These are phyloP conservation scores for Dichetophora obliterata DNA, from an alignment of 2,888 invertebrate species.

Conservation along the genomic window DNA sequence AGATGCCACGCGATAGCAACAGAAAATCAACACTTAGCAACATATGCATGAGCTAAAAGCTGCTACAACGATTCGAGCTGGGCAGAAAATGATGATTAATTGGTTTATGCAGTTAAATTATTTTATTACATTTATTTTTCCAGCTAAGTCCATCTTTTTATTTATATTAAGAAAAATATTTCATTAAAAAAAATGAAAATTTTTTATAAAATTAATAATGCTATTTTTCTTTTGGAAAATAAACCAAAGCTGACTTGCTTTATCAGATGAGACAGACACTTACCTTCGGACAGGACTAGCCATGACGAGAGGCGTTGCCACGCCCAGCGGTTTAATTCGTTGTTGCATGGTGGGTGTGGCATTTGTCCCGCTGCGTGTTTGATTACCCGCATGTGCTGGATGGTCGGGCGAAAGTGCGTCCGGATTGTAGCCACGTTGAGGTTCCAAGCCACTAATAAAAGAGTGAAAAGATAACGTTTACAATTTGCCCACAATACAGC, in stretches of 20 bases:
- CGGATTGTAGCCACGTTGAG: constrained; percentile 75
- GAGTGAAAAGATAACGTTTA: neutral
- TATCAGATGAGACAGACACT: too few relatives aligned
- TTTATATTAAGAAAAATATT: constrained; percentile 31
- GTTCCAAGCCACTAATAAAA: constrained; percentile 73
- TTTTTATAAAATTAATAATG: constrained; percentile 26
- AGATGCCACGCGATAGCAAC: neutral
- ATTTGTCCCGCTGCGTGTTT: constrained; percentile 71
- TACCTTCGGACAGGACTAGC: constrained; percentile 91
- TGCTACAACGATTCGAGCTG: constrained; percentile 6
- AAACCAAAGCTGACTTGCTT: too few relatives aligned
- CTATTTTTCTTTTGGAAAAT: constrained; percentile 17
- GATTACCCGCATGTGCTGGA: constrained; percentile 68
- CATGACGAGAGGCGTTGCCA: constrained; percentile 89
- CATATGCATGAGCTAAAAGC: neutral
- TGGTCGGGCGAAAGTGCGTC: constrained; percentile 75
- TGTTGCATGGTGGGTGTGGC: constrained; percentile 90
- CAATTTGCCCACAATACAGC: neutral
- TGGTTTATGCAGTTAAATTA: constrained; percentile 48
- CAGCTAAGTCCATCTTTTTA: constrained; percentile 54
- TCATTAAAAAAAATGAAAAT: constrained; percentile 32
- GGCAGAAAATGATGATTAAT: neutral
- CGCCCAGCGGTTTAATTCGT: constrained; percentile 89
- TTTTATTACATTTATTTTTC: constrained; percentile 45
- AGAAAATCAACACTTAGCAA: neutral